Conservation (phyloP, 2,113 vertebrate species). For the Uropsilus gracilis region DNA sequence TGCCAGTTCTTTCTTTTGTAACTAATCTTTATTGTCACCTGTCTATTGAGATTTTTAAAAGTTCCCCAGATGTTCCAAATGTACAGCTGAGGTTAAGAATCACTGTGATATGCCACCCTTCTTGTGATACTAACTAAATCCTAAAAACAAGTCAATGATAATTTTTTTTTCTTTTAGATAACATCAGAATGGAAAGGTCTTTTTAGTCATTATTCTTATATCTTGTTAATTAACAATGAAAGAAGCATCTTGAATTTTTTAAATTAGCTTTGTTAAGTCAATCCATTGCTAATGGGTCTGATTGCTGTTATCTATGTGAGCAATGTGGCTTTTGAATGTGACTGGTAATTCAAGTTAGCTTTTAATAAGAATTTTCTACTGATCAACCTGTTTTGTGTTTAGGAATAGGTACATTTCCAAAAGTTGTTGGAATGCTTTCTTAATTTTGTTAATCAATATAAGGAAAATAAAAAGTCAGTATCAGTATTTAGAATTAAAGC, state of each 20-base stretch:
- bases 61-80: neutral
- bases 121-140: neutral
- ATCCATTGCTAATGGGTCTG: neutral
- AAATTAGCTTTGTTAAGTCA: neutral
- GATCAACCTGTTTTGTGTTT: neutral
- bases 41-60: neutral
- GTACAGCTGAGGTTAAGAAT: neutral
- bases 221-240: neutral
- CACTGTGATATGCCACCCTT: neutral
- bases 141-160: neutral
- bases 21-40: neutral
- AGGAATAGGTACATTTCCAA: neutral
- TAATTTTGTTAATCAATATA: neutral
- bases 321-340: neutral
- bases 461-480: neutral
- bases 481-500: neutral
- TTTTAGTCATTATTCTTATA: neutral
- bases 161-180: constrained; percentile 22
- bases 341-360: neutral
- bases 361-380: neutral
- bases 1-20: neutral
- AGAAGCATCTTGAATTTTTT: neutral
- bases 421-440: neutral
- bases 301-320: neutral
- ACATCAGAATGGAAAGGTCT: neutral